phyloP scores from a whole-genome alignment of 2,888 invertebrate species.

The Ametastegia equiseti region DNA sequence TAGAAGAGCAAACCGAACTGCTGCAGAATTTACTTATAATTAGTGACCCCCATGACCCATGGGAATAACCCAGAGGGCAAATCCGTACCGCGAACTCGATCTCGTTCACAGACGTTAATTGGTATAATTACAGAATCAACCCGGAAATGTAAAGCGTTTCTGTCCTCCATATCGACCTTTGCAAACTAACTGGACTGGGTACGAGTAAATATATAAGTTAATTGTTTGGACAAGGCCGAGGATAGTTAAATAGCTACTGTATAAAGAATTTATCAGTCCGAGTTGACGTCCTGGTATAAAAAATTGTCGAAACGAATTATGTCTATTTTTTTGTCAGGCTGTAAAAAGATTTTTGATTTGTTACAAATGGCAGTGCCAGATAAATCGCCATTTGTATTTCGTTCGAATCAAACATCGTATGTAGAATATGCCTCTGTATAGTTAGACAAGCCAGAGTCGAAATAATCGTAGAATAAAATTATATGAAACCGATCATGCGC shows the following conservation, averaged over 20 bases:
- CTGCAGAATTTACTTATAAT: background rate
- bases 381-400: too few species aligned
- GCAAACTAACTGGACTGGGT: constrained; percentile 2
- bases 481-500: background rate
- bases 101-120: constrained; percentile 24
- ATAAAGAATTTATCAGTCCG: too few species aligned
- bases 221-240: constrained; percentile 10
- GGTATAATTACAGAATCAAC: constrained; percentile 15
- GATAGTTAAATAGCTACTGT: too few species aligned
- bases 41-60: background rate
- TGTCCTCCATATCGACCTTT: constrained; percentile 21
- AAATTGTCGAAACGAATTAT: too few species aligned
- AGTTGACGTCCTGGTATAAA: too few species aligned
- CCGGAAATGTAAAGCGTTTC: constrained; percentile 29
- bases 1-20: background rate
- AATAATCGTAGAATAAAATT: background rate
- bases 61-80: constrained; percentile 24
- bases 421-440: too few species aligned
- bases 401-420: too few species aligned
- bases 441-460: background rate
- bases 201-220: constrained; percentile 15
- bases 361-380: too few species aligned
- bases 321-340: too few species aligned
- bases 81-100: constrained; percentile 10
- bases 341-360: too few species aligned